Conservation (phyloP, 1,140 invertebrate species). For the Tetraneura akinire region DNA sequence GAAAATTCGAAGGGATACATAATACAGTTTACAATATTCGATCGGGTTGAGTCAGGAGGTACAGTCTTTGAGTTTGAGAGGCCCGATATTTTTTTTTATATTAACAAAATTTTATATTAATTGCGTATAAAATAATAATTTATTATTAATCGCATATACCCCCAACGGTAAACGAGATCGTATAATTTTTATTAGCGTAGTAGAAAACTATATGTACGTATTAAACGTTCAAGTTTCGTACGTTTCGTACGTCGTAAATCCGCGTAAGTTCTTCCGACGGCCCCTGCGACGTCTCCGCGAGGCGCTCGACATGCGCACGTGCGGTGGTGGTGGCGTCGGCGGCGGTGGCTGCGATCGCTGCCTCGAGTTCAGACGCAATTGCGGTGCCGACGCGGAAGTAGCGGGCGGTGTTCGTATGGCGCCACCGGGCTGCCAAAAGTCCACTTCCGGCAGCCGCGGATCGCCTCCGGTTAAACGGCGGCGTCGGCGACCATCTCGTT, state of each 20-base stretch:
- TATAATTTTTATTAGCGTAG: too few relatives aligned
- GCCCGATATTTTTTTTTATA: too few relatives aligned
- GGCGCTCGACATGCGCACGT: constrained; percentile 29
- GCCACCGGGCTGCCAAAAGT: constrained; percentile 10
- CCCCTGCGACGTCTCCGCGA: constrained; percentile 8
- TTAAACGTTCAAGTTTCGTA: background rate
- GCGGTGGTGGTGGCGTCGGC: background rate
- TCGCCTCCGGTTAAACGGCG: background rate
- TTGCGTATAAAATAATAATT: too few relatives aligned
- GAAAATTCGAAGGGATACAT: too few relatives aligned
- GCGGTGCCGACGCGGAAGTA: background rate
- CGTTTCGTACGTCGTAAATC: background rate
- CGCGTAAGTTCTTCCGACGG: constrained; percentile 14
- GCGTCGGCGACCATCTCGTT: background rate
- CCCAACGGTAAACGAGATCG: too few relatives aligned
- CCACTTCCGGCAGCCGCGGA: background rate
- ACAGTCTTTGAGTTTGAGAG: too few relatives aligned
- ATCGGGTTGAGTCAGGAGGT: too few relatives aligned
- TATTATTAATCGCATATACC: too few relatives aligned
- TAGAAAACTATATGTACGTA: too few relatives aligned
- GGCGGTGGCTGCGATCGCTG: background rate
- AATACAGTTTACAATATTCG: too few relatives aligned
- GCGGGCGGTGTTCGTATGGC: background rate
- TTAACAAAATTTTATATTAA: too few relatives aligned
- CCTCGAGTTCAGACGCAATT: background rate